Percentiles rank a stretch among this genome's conserved stretches.
phyloP scores from a whole-genome alignment of 2,113 vertebrate genomes.

The Odontophorus gujanensis region DNA sequence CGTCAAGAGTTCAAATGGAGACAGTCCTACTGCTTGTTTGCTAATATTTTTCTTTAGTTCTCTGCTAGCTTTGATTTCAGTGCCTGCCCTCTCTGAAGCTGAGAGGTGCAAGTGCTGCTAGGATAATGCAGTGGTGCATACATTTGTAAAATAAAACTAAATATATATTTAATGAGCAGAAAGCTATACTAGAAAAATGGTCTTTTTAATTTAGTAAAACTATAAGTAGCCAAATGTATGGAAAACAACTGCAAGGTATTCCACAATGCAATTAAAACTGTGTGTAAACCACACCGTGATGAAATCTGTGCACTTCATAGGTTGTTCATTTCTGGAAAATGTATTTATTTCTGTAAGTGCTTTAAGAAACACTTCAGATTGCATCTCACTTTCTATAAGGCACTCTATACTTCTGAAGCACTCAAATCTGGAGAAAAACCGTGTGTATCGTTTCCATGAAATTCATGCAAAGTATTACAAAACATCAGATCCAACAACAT shows the following conservation, averaged over 20 bases:
- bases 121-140: background rate
- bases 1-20: accelerated
- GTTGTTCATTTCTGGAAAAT: background rate
- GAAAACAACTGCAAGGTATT: background rate
- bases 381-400: background rate
- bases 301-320: background rate
- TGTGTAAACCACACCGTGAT: background rate
- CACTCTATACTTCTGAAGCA: background rate
- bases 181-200: background rate
- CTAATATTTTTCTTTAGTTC: background rate
- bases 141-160: background rate
- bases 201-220: background rate
- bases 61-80: background rate
- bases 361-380: background rate
- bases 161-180: background rate
- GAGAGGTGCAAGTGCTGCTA: background rate
- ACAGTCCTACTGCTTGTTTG: background rate
- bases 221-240: background rate
- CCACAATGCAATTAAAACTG: background rate
- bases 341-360: accelerated
- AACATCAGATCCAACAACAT: background rate
- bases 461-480: slow-evolving; percentile 62
- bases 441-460: slow-evolving; percentile 63
- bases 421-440: background rate
- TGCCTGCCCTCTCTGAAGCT: background rate